phyloP scores from a whole-genome alignment of 2,113 vertebrate genomes.

The Nibea albiflora region DNA sequence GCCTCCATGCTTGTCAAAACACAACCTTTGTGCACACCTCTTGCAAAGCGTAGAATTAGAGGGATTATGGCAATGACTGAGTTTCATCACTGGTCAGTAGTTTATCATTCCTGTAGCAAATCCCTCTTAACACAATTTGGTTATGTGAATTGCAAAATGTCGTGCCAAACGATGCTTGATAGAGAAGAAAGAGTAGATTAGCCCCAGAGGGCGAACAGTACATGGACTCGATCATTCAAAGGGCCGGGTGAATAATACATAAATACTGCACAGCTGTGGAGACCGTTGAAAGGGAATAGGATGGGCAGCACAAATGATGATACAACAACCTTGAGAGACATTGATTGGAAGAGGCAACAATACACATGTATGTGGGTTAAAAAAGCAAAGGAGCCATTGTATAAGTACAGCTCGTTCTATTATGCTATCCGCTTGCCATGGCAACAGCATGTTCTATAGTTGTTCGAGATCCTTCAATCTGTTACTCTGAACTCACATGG shows the following conservation, averaged over 20 bases:
- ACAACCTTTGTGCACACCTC: conserved; percentile 46
- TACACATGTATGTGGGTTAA: conserved; percentile 42
- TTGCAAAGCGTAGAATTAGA: conserved; percentile 67
- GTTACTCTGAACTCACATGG: conserved; percentile 31
- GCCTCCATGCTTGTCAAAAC: conserved; percentile 48
- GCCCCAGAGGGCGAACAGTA: conserved; percentile 43
- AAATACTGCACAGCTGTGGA: conserved; percentile 50
- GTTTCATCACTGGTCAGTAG: conserved; percentile 77
- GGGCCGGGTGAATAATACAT: conserved; percentile 65
- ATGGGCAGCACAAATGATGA: conserved; percentile 40
- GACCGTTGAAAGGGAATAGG: conserved; percentile 45
- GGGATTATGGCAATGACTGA: conserved; percentile 76
- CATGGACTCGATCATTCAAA: conserved; percentile 54
- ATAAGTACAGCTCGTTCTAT: conserved; percentile 42
- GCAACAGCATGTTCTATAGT: conserved; percentile 59
- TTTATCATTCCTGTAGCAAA: conserved; percentile 78
- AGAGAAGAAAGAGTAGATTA: conserved; percentile 67
- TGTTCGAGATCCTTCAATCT: conserved; percentile 37
- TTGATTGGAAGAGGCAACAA: conserved; percentile 57
- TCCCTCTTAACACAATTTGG: conserved; percentile 78
- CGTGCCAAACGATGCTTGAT: conserved; percentile 55
- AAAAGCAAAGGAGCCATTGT: conserved; percentile 58
- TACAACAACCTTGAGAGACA: conserved; percentile 70
- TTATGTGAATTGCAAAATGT: conserved; percentile 71
- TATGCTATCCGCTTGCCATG: conserved; percentile 60